Evolutionary conservation across 2,113 vertebrate genomes (phyloP).

Genomic region (Mohoua ochrocephala): DNA sequence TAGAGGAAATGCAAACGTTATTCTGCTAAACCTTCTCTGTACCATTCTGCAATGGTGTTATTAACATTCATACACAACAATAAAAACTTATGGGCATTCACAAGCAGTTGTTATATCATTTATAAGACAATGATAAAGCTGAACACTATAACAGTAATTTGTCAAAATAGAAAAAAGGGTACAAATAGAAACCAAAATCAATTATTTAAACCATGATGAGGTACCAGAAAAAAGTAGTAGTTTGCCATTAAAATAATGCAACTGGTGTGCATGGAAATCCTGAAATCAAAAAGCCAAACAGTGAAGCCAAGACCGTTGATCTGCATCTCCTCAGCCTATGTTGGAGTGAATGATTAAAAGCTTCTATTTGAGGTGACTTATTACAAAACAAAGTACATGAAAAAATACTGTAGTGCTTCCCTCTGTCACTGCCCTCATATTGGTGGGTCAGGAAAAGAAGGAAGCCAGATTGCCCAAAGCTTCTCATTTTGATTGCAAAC

Average conservation of each 20-base stretch:
- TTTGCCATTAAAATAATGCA: not conserved
- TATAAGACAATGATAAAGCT: slow-evolving; percentile 38
- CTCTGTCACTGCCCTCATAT: not conserved
- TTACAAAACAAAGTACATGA: not conserved
- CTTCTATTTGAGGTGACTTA: not conserved
- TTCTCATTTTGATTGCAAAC: not conserved
- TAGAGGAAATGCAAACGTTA: not conserved
- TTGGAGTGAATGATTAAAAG: not conserved
- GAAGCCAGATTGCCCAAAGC: not conserved
- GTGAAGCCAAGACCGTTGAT: not conserved
- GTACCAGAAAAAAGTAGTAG: not conserved
- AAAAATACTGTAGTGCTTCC: not conserved
- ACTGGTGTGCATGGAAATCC: not conserved
- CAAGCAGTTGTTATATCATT: slow-evolving; percentile 33
- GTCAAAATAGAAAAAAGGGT: not conserved
- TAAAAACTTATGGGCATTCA: slow-evolving; percentile 34
- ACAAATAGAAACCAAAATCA: not conserved
- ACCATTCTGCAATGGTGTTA: not conserved
- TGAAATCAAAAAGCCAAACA: not conserved
- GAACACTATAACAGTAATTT: not conserved
- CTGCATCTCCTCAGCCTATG: not conserved
- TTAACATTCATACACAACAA: slow-evolving; percentile 16
- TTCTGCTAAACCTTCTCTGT: not conserved
- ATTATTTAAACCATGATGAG: not conserved
- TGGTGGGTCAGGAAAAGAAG: not conserved